Conservation (phyloP, 2,888 invertebrate species). For the Nesidiocoris tenuis region DNA sequence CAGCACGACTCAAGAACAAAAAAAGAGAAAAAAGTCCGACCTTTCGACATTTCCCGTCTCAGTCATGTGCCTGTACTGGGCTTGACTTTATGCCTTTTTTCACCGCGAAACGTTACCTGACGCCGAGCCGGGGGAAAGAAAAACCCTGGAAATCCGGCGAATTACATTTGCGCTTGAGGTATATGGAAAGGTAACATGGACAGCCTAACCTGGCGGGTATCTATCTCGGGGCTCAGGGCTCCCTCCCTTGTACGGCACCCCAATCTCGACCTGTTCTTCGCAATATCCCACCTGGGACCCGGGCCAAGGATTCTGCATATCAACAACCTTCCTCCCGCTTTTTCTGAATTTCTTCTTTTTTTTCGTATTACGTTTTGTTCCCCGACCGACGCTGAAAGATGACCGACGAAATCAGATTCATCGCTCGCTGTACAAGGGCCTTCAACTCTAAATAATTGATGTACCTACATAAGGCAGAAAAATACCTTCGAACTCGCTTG, state of each 20-base stretch:
- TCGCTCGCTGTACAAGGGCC: background rate
- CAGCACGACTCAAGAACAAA: background rate
- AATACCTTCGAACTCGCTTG: background rate
- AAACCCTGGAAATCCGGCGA: background rate
- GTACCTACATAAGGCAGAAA: background rate
- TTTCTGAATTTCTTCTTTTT: background rate
- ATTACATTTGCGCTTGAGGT: background rate
- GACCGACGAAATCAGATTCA: background rate
- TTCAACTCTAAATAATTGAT: background rate
- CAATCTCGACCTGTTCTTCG: background rate
- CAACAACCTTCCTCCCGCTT: background rate
- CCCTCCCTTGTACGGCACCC: background rate
- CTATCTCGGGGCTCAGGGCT: background rate
- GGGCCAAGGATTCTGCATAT: background rate
- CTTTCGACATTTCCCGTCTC: background rate
- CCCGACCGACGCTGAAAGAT: background rate
- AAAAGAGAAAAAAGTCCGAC: background rate
- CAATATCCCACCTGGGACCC: background rate
- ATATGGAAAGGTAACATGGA: background rate
- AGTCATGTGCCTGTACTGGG: background rate
- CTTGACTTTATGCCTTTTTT: background rate
- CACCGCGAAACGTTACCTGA: background rate
- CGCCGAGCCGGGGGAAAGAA: background rate
- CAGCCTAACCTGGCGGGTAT: background rate
- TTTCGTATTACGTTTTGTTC: background rate